Conservation (phyloP, 2,888 invertebrate genomes). For the Lochmaea capreae region DNA sequence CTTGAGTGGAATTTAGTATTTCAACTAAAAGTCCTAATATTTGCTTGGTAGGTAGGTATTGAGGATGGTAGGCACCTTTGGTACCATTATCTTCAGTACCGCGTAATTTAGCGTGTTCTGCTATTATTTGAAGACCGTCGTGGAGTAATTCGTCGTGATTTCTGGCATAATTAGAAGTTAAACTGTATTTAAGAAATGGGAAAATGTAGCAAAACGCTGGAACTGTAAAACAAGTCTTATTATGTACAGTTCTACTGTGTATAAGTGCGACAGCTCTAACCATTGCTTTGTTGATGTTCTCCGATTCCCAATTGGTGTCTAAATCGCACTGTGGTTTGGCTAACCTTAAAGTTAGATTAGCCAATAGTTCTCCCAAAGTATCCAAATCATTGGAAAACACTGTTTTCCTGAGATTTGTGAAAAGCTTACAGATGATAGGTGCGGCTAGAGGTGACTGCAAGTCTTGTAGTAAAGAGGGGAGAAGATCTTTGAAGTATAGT, state of each 20-base stretch:
- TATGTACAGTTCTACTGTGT: conserved; percentile 67
- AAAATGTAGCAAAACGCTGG: conserved; percentile 88
- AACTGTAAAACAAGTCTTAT: conserved; percentile 69
- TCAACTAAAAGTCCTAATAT: conserved; percentile 85
- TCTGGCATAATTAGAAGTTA: conserved; percentile 65
- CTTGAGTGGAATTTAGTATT: conserved; percentile 70
- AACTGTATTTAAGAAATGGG: conserved; percentile 77
- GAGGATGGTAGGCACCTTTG: conserved; percentile 76
- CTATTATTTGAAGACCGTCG: conserved; percentile 74
- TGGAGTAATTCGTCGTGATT: conserved; percentile 71
- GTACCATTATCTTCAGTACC: conserved; percentile 61
- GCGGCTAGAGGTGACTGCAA: conserved; percentile 85
- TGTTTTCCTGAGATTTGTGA: conserved; percentile 71
- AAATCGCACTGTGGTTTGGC: conserved; percentile 85
- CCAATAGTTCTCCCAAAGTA: conserved; percentile 72
- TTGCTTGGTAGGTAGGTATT: conserved; percentile 82
- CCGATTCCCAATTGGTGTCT: conserved; percentile 81
- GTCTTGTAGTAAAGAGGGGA: conserved; percentile 71
- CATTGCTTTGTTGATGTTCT: conserved; percentile 73
- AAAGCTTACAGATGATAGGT: conserved; percentile 73
- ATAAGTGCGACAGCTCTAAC: conserved; percentile 72
- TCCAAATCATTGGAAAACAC: conserved; percentile 67
- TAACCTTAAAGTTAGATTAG: conserved; percentile 79
- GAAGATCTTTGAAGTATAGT: conserved; percentile 69
- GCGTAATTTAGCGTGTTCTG: conserved; percentile 78